Conservation (phyloP, 2,888 invertebrate species). For the Drosophila cognata region DNA sequence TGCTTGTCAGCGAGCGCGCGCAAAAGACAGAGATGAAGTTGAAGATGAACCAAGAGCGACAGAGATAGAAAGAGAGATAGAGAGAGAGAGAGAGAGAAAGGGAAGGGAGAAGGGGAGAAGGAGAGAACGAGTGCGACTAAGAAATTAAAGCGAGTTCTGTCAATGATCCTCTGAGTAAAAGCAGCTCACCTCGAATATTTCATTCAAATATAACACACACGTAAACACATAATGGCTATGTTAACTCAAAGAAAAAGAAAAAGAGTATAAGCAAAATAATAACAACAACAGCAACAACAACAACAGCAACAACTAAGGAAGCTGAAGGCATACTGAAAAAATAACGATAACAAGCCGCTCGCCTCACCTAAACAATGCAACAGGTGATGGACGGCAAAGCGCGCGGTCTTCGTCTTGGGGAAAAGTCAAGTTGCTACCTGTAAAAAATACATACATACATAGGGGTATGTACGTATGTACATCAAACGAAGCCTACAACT, state of each 20-base stretch:
- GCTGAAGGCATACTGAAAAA: constrained; percentile 31
- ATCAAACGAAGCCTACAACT: constrained; percentile 56
- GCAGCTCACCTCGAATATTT: constrained; percentile 47
- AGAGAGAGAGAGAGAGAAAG: neutral
- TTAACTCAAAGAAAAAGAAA: constrained; percentile 32
- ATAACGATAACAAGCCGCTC: constrained; percentile 53
- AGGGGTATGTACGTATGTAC: constrained; percentile 22
- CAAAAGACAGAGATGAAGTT: constrained; percentile 1
- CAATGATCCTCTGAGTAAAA: constrained; percentile 55
- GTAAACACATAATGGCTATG: constrained; percentile 46
- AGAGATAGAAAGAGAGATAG: neutral
- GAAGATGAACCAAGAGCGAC: neutral
- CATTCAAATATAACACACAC: constrained; percentile 43
- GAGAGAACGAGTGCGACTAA: constrained; percentile 5
- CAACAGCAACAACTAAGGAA: constrained; percentile 31
- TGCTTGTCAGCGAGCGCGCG: constrained; percentile 11
- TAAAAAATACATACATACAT: constrained; percentile 29
- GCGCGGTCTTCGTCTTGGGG: constrained; percentile 57
- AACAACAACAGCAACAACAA: constrained; percentile 25
- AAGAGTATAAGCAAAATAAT: constrained; percentile 32
- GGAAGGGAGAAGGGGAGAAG: neutral
- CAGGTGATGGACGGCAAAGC: constrained; percentile 68
- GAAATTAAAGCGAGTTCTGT: constrained; percentile 35
- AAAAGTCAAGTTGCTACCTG: constrained; percentile 75
- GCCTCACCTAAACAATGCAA: constrained; percentile 59